Base-by-base conservation (phyloP, 2,888 invertebrate genomes). In the Pollenia labialis region DNA sequence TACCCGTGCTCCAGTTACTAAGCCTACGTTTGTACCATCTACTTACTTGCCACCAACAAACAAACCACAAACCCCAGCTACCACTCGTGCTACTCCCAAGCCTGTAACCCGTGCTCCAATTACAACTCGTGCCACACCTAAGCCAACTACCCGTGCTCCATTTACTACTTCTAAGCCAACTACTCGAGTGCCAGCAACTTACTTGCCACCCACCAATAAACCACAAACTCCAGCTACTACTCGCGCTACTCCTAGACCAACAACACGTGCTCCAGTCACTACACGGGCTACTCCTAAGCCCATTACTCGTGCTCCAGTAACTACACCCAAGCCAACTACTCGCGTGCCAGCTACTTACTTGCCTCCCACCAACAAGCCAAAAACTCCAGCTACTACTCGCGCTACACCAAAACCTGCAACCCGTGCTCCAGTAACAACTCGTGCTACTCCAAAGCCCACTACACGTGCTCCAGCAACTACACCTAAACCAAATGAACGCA, bases 301-400 rank as follows among this genome's bases (percentile, higher is more conserved):
- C 11, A 80, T 80, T 4, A 56, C 79, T 6, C 50, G 64, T 56
- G 76, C 89, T 76, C 62, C 83, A 12, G 62, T 79, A 42, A 62
- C 90, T 85, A 83, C 89, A 88, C 66, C 79, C 2, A 80, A 60
- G 54, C 84, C 88, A 6, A 81, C 81, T 8, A 52, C 75, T 9
- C 54, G 68, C 58, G 89, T n/a, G 80, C 79, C 71, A n/a, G 69
- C 91, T 50, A 88, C 88, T 12, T 90, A 90, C 64, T 74, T 90
- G 40, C 90, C 90, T 72, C 89, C 88, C 8, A 89, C 89, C 52
- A 89, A 88, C 69, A 89, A 48, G n/a, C 81, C 89, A 56, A 85
- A 75, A 52, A 86, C 89, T 8, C 90, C 89, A 44, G 88, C 87
- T 11, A 89, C 90, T 18, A 85, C 82, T 23, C 42, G 66, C 11